Conservation (phyloP, 2,888 invertebrate genomes). For the Euclidia mi region DNA sequence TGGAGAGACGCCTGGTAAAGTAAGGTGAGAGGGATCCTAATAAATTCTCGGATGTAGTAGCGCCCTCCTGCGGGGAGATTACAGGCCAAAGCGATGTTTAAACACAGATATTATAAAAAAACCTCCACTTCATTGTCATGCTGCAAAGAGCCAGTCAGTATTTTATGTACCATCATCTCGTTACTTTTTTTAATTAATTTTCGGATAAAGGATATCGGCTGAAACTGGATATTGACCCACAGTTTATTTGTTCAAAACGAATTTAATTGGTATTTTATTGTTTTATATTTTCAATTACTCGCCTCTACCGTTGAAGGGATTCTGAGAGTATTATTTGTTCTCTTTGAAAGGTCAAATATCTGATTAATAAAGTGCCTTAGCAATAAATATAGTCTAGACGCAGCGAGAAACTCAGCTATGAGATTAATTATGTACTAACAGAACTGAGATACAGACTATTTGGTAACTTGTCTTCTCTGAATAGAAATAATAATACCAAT, state of each 20-base stretch:
- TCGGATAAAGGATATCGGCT: background rate
- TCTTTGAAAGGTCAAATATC: too few relatives aligned
- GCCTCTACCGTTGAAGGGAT: too few relatives aligned
- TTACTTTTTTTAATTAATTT: constrained; percentile 17
- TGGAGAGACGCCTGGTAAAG: background rate
- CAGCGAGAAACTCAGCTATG: too few relatives aligned
- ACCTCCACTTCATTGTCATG: constrained; percentile 19
- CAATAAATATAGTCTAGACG: too few relatives aligned
- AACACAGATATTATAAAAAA: constrained; percentile 5
- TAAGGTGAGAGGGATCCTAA: constrained; percentile 1
- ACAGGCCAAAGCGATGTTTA: background rate
- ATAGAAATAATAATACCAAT: too few relatives aligned
- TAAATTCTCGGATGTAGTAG: background rate
- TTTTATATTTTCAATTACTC: constrained; percentile 7
- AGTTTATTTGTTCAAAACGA: constrained; percentile 9
- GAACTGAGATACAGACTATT: too few relatives aligned
- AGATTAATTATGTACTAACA: too few relatives aligned
- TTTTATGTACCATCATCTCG: background rate
- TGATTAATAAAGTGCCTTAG: too few relatives aligned
- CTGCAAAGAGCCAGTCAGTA: constrained; percentile 1
- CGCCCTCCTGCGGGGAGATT: background rate
- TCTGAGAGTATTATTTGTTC: too few relatives aligned
- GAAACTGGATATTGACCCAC: constrained; percentile 1
- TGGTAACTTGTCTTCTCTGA: too few relatives aligned
- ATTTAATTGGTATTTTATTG: constrained; percentile 20